Base-by-base conservation (phyloP, 1,140 invertebrate species). In the Holotrichia oblita region DNA sequence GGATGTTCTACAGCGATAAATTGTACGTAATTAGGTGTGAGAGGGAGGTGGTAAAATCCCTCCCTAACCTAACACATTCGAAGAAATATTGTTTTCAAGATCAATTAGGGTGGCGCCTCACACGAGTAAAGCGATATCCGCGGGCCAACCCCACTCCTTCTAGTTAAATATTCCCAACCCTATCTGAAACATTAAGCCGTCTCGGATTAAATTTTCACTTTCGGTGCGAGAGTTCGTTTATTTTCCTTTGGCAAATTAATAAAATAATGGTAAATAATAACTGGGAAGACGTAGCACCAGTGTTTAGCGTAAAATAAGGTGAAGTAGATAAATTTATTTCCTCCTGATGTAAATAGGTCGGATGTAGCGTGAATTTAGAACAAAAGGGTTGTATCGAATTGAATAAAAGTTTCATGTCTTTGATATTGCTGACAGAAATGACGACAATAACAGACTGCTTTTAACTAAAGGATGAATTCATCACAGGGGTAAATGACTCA, bases 21-120 rank as follows among this genome's bases (percentile, higher is more conserved):
- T 55, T 55, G 48, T 55, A 17, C 48, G 48, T 55, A 55, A 55
- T 55, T 55, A 55, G 48, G 48, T 55, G 48, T 17, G 27, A 69
- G 61, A 17, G 9, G 61, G 22, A 69, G 61, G 9, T 10, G 61
- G 59, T 2, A 8, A 61, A 69, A 69, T 12, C 27, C 61, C 61
- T 12, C 27, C 61, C 61, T 20, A 8, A 69, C 61, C 61, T 69
- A 27, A 34, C 61, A 14, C 12, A 69, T 69, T 27, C 61, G 22
- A 69, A 69, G 61, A 69, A 69, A 69, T 69, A 69, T 69, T 69
- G 61, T 69, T 69, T 69, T 27, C 61, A 69, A 69, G 61, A 69
- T 69, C 61, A 69, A 69, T 69, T 69, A 69, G 61, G 12, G 61
- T 6, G 61, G 61, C 17, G 7, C 61, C 8, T 22, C 61, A 34